Base-by-base conservation (phyloP, 2,113 vertebrate species). In the Taurulus bubalis region DNA sequence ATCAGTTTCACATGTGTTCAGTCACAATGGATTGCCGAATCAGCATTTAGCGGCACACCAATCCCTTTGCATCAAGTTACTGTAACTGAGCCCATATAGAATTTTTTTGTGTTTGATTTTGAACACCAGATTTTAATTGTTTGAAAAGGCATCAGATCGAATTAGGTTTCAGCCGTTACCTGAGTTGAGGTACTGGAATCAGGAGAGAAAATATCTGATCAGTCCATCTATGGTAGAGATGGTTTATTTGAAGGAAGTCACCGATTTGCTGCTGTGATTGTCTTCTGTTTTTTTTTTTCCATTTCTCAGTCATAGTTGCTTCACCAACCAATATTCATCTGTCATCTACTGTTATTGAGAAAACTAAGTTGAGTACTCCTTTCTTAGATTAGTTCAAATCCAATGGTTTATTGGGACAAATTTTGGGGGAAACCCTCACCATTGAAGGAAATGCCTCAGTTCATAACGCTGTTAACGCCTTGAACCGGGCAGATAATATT, bases 401-500 rank as follows among this genome's bases (percentile, higher is more conserved):
- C 63, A 18, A 10, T 24, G 51, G 34, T 69, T 81, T 87, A 82
- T 80, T 79, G 75, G 73, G 85, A 51, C 14, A 80, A 64, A 77
- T 85, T 53, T 81, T 10, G n/a, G 59, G 74, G 79, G 68, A 77
- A 86, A 72, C 70, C 68, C 59, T 83, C 72, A 80, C 67, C 77
- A 75, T 78, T 64, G 71, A 87, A 90, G 82, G 84, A 90, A 90
- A 92, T 88, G 70, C 82, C 82, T 85, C 55, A 59, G 80, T 90
- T 83, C 84, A 84, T 85, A 84, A 70, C 22, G 55, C 56, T 78
- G 71, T 86, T 86, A 85, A 86, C 73, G 63, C 78, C 87, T 86
- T 72, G 55, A 72, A 78, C 12, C 1, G 77, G 55, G 32, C 49
- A 38, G 42, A 80, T 83, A 85, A 86, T 86, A 80, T 83, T 86